Base-by-base conservation (phyloP, 2,888 invertebrate species). In the Cloeon dipterum region DNA sequence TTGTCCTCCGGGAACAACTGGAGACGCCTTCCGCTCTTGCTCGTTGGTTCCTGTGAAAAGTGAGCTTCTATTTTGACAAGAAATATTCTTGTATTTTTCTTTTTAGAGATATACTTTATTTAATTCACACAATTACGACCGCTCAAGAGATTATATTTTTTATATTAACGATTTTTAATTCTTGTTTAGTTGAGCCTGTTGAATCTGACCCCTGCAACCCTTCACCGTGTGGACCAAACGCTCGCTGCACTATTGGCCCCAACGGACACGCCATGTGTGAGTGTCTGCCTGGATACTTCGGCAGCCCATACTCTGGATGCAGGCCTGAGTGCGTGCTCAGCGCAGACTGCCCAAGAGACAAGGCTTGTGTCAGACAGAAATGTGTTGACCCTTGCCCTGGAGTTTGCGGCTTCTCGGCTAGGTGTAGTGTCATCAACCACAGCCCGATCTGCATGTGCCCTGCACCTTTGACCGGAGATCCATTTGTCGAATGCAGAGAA, bases 361-460 rank as follows among this genome's bases (percentile, higher is more conserved):
- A 66, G 48, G 74, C 81, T 7, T 86, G 86, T 49, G 67, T 74
- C 4, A 76, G 76, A 49, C 70, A 72, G 42, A 81, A 74, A 54
- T 86, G 85, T 49, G 60, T 70, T 4, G 73, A 85, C 49, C 82
- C 83, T 25, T 86, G 85, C 46, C 66, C 68, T 14, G 79, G 81
- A 25, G 69, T 75, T 10, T 85, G 85, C 44, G 83, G 85, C 41
- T 63, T 73, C 44, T 66, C 68, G 35, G 77, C 88, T 1, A 60
- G 70, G 44, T 88, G 88, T 50, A 66, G 69, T 48, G 73, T 79
- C 2, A 69, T 81, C 42, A 78, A 82, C 50, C 88, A 88, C 53
- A 77, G 74, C 51, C 82, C 88, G 1, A 73, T 83, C 35, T 88
- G 88, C 51, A 74, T 69, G 44, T 88, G 88, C 50, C 71, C 74